Evolutionary conservation across 2,888 invertebrate species (phyloP), one percentile per base, ranked within the genome.

Genomic region (Saturnia japonica): DNA sequence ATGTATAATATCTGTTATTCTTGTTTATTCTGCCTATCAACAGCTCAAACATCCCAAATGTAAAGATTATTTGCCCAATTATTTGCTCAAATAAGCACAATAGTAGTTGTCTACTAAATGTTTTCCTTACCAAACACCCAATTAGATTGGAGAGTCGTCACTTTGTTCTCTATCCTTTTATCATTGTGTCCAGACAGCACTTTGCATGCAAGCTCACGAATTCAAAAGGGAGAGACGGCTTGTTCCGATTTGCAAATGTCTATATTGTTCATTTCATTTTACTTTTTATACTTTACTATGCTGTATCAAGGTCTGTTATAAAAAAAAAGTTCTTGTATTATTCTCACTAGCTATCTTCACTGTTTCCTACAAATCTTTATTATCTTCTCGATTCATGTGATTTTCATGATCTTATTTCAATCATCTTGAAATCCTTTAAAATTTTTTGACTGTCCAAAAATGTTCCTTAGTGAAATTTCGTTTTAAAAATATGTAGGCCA

Each of bases 181-280:
- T 80, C 76, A 76, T 47, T 69, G 40, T 45, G 75, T 73, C 72
- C 77, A 80, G 80, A 80, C 76, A 75, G 77, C 79, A 80, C 74
- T 83, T 81, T 79, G 81, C 83, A 87, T 88, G 87, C 88, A 75
- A 80, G 82, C 86, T 87, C 88, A 87, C 88, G 88, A 79, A 82
- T 78, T 79, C 80, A 83, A 83, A 83, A 80, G 83, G 83, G 78
- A 51, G 68, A 28, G 47, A 64, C 62, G 51, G 68, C n/a, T 42
- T 51, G 42, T 42, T 45, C 47, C 64, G 22, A 64, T 68, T 51
- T 19, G 43, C 22, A 64, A 3, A 16, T 64, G 28, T 68, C 40
- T 43, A 43, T 16, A 60, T 70, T 68, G 70, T 45, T 68, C 42
- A 22, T 67, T 47, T 60, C 14, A 34, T 22, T 47, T 62, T 68